Evolutionary conservation across 2,888 invertebrate species (phyloP).

Genomic region (Yponomeuta evonymella): DNA sequence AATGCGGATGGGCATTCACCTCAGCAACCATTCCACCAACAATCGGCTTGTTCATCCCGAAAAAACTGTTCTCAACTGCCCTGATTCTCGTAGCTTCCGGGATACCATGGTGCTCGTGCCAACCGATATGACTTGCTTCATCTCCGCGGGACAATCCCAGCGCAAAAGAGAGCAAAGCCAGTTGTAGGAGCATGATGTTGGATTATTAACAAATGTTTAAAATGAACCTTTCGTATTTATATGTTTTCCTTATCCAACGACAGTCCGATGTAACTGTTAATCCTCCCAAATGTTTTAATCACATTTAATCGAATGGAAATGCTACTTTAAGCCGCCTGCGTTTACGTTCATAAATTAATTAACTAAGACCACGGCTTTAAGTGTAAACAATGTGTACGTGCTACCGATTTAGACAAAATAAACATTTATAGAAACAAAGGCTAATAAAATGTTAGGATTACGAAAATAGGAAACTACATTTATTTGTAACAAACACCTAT

Average conservation of each 20-base stretch:
- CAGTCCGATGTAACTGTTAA: neutral
- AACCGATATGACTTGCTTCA: constrained; percentile 32
- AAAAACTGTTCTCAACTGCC: constrained; percentile 2
- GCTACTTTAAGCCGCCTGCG: neutral
- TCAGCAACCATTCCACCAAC: constrained; percentile 53
- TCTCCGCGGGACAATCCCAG: neutral
- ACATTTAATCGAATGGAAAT: neutral
- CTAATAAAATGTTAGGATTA: neutral
- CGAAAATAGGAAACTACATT: too few species aligned
- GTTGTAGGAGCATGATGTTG: neutral
- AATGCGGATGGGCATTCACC: constrained; percentile 46
- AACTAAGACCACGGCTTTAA: neutral
- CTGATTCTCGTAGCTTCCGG: constrained; percentile 44
- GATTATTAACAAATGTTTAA: neutral
- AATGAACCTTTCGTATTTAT: neutral
- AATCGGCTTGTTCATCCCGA: constrained; percentile 30
- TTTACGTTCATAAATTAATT: constrained; percentile 1
- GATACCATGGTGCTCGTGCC: constrained; percentile 47
- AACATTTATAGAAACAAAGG: neutral
- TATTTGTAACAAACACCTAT: too few species aligned
- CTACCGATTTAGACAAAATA: too few species aligned
- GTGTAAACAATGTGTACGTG: neutral
- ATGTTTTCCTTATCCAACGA: neutral
- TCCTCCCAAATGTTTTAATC: neutral
- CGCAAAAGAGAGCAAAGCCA: constrained; percentile 14